Evolutionary conservation across 2,113 vertebrate genomes (phyloP).

Genomic region (Promerops cafer): DNA sequence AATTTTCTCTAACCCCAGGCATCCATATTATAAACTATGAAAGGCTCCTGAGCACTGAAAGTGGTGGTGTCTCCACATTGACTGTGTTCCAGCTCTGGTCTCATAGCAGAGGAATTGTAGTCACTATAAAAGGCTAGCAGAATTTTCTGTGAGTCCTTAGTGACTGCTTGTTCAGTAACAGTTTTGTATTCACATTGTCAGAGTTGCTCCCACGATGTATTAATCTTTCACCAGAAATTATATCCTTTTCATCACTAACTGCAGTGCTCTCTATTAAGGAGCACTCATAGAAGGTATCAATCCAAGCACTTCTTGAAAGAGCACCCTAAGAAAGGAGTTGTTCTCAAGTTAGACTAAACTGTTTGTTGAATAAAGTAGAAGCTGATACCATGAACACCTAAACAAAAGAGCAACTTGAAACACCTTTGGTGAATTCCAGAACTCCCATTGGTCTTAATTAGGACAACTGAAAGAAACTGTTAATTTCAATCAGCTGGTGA

Average conservation of each 20-base stretch:
- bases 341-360: constrained; percentile 59
- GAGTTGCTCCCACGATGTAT: neutral
- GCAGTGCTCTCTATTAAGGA: constrained; percentile 20
- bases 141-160: neutral
- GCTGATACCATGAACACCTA: constrained; percentile 30
- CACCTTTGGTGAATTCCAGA: constrained; percentile 70
- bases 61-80: rapidly evolving
- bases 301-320: neutral
- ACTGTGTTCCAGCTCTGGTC: neutral
- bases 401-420: constrained; percentile 63
- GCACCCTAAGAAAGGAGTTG: neutral
- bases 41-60: rapidly evolving
- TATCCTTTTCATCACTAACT: neutral
- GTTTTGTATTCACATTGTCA: neutral
- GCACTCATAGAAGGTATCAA: neutral
- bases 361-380: constrained; percentile 34
- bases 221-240: constrained; percentile 17
- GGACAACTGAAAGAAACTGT: constrained; percentile 71
- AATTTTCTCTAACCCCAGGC: neutral
- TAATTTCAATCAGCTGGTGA: constrained; percentile 73
- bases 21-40: neutral
- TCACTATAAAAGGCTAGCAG: neutral
- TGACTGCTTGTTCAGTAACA: neutral
- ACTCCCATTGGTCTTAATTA: constrained; percentile 74
- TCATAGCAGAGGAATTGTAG: neutral